Base-by-base conservation (phyloP, 2,113 vertebrate genomes). In the Cyprinodon variegatus region DNA sequence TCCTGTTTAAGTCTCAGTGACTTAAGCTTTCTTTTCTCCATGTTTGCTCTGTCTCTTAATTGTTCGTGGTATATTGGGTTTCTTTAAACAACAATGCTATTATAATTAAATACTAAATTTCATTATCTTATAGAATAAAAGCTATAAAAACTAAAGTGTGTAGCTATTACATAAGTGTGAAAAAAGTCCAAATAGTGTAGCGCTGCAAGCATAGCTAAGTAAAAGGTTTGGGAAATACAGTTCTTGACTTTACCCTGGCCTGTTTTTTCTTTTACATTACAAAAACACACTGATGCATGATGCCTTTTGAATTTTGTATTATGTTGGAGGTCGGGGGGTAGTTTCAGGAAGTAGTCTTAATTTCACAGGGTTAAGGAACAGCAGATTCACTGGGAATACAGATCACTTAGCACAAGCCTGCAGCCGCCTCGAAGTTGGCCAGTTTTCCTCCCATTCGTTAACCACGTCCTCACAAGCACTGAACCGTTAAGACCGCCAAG, bases 361-460 rank as follows among this genome's bases (percentile, higher is more conserved):
- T 99, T 99, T 99, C 98, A 99, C 98, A 97, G 98, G 98, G 98
- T 99, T 99, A 99, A 96, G 96, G 96, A 96, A 96, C 96, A 95
- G 96, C 96, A 96, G 96, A 98, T 98, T 98, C 96, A 95, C 94
- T 90, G 95, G 96, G 96, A 99, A 97, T 98, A 99, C 97, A 98
- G 97, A 99, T 99, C 98, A 99, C 97, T 99, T 99, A 99, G 97
- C 96, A 97, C 95, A 94, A 95, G 95, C 93, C 94, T 93, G 93
- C 92, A 92, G 93, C 94, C 91, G 94, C 93, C 95, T 94, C 94
- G 94, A 95, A 96, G 94, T 96, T 95, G 95, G 94, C 89, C n/a
- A 74, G 84, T 83, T 79, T 82, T 91, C 92, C 92, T 95, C 94
- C 93, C 94, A 96, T 98, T 97, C 96, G 97, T 97, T 99, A 99